Conservation (phyloP, 2,113 vertebrate species). For the Ammodytes dubius region DNA sequence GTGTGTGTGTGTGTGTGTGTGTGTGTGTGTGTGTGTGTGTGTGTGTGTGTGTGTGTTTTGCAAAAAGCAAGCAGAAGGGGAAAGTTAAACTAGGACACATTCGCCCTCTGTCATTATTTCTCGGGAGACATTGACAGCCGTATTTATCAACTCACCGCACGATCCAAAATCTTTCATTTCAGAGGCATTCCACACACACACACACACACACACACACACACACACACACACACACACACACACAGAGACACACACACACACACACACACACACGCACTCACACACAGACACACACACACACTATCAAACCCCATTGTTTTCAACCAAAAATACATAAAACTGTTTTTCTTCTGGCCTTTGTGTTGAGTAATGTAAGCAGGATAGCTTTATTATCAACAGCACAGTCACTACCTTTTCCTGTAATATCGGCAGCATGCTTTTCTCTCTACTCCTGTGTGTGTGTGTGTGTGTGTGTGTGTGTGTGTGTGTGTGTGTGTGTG, state of each 20-base stretch:
- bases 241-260: too few species aligned
- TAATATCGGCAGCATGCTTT: constrained; percentile 47
- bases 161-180: constrained; percentile 70
- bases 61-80: constrained; percentile 35
- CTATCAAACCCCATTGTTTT: constrained; percentile 71
- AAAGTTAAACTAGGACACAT: constrained; percentile 74
- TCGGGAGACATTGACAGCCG: constrained; percentile 67
- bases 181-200: constrained; percentile 66
- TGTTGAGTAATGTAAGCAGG: too few species aligned
- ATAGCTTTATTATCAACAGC: constrained; percentile 69
- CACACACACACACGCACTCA: too few species aligned
- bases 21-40: too few species aligned
- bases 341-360: constrained; percentile 67
- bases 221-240: too few species aligned
- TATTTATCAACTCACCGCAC: constrained; percentile 75
- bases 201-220: too few species aligned
- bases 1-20: too few species aligned
- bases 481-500: too few species aligned
- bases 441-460: too few species aligned
- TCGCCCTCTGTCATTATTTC: constrained; percentile 78
- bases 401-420: constrained; percentile 67
- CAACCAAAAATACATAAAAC: constrained; percentile 66
- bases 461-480: too few species aligned
- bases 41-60: too few species aligned
- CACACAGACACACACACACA: too few species aligned